Percentiles rank a stretch among this genome's conserved stretches.
Conservation (phyloP, 2,113 vertebrate genomes). For the Rhynchopsitta pachyrhyncha region DNA sequence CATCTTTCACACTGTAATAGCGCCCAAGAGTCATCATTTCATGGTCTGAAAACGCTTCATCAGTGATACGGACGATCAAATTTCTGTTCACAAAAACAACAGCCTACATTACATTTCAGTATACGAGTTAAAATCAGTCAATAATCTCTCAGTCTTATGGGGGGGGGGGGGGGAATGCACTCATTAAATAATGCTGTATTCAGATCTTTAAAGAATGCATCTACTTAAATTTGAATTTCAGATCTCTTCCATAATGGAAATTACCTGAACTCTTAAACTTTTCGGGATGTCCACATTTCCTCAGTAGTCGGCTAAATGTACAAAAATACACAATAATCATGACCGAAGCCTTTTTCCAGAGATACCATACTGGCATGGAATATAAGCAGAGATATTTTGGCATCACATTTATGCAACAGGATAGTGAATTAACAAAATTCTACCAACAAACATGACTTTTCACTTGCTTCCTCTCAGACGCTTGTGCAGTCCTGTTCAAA, state of each 20-base stretch:
- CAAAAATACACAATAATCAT: neutral
- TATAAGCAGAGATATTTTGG: neutral
- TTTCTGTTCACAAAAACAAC: slow-evolving; percentile 70
- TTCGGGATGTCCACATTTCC: neutral
- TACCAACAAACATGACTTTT: neutral
- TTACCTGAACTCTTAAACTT: neutral
- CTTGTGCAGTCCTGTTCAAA: neutral
- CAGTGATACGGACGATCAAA: slow-evolving; percentile 72
- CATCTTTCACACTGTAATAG: slow-evolving; percentile 67
- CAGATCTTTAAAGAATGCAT: neutral
- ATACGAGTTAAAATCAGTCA: neutral
- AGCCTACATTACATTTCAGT: neutral
- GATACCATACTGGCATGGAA: neutral
- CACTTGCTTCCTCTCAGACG: neutral
- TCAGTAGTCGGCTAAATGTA: neutral
- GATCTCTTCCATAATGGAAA: neutral
- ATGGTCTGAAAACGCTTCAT: slow-evolving; percentile 79
- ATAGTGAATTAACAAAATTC: neutral
- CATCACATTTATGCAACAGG: neutral
- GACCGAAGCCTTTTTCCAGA: neutral
- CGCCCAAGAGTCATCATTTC: slow-evolving; percentile 85
- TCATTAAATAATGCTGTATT: neutral
- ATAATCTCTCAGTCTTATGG: neutral
- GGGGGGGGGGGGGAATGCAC: neutral
- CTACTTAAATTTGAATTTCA: neutral